phyloP scores from a whole-genome alignment of 2,888 invertebrate genomes.

The Malachius bipustulatus region DNA sequence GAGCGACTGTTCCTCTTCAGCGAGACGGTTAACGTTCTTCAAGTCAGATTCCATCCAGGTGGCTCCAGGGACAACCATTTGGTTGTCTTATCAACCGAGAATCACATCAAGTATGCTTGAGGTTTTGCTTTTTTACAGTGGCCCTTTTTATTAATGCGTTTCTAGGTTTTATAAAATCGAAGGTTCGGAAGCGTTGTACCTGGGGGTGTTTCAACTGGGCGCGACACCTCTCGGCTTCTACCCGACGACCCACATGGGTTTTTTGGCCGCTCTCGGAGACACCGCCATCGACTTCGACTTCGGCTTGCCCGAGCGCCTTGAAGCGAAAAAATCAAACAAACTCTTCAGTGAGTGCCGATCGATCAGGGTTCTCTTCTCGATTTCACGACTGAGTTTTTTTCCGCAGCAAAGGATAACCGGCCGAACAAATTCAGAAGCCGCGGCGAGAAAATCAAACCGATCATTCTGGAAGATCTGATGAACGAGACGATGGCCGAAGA shows the following conservation, averaged over 20 bases:
- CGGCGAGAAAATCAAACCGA: constrained; percentile 18
- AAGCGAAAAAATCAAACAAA: constrained; percentile 1
- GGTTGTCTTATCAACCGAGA: constrained; percentile 72
- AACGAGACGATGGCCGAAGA: constrained; percentile 13
- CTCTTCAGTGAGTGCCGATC: no score
- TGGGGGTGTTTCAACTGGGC: constrained; percentile 30
- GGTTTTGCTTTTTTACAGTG: not conserved
- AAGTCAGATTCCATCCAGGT: constrained; percentile 78
- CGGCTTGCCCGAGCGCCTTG: constrained; percentile 40
- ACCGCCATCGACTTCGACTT: constrained; percentile 81
- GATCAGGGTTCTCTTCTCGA: no score
- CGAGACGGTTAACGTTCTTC: constrained; percentile 56
- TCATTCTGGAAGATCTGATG: constrained; percentile 11
- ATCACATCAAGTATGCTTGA: constrained; percentile 58
- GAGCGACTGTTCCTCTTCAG: constrained; percentile 59
- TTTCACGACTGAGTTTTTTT: no score
- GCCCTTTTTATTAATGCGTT: constrained; percentile 9
- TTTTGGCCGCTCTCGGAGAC: constrained; percentile 55
- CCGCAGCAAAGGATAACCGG: no score
- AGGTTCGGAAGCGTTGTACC: constrained; percentile 22
- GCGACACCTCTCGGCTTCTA: constrained; percentile 30
- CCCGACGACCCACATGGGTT: constrained; percentile 28
- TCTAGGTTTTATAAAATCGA: constrained; percentile 31
- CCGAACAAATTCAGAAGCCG: no score
- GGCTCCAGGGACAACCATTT: constrained; percentile 65